A percentile compares a stretch with the other conserved stretches of the same genome.
These are phyloP conservation scores for Notarius quadriscutis DNA, from an alignment of 2,113 vertebrate species.

Conservation along the genomic window DNA sequence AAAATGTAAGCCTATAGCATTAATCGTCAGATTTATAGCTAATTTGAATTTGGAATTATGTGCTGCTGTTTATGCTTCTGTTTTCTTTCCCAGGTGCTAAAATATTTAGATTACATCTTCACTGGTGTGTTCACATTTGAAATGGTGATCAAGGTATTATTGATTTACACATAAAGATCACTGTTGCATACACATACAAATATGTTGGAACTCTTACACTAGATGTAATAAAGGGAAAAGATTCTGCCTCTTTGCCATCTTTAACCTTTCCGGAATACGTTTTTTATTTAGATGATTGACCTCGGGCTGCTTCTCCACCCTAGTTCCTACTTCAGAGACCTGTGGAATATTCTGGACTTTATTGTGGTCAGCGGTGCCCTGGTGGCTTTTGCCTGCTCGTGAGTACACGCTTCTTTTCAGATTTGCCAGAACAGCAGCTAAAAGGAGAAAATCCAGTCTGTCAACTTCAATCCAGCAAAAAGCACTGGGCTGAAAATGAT, in stretches of 20 bases:
- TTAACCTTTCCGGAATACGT: neutral
- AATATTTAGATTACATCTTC: conserved; percentile 97
- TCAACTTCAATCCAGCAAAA: conserved; percentile 41
- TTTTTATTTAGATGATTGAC: conserved; percentile 73
- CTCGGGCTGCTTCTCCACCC: conserved; percentile 77
- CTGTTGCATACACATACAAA: neutral
- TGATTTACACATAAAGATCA: neutral
- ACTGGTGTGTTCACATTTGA: conserved; percentile 99
- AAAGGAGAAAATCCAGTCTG: conserved; percentile 33
- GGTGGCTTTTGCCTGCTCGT: conserved; percentile 98
- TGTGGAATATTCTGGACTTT: conserved; percentile 97
- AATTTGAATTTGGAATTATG: neutral
- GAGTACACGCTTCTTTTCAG: conserved; percentile 70
- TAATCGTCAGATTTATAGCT: neutral
- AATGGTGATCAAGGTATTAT: conserved; percentile 98
- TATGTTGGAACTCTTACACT: neutral
- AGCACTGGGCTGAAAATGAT: conserved; percentile 42
- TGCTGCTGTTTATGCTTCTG: neutral
- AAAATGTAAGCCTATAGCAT: neutral
- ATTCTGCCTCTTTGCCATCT: neutral
- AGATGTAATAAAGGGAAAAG: neutral
- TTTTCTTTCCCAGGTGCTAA: conserved; percentile 79
- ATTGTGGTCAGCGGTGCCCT: conserved; percentile 98
- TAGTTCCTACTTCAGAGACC: conserved; percentile 76
- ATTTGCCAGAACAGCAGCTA: conserved; percentile 21